Conservation (phyloP, 2,888 invertebrate species). For the Eristalinus sepulchralis region DNA sequence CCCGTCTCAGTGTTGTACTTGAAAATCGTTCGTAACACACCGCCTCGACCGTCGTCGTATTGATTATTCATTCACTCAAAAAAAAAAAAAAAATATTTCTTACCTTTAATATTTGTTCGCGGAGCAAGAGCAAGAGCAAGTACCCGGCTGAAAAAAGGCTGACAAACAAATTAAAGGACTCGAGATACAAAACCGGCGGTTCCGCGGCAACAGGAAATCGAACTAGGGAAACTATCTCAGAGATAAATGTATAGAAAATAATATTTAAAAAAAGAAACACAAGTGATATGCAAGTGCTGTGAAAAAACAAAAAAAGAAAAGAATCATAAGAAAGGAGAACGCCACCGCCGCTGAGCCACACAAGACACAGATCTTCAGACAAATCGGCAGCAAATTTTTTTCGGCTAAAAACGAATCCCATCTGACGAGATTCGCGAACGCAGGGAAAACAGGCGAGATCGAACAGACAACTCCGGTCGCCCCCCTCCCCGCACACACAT, state of each 20-base stretch:
- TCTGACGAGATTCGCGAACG: not conserved
- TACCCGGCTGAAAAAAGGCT: not conserved
- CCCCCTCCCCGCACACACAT: not conserved
- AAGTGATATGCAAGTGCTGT: constrained; percentile 74
- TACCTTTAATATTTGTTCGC: constrained; percentile 20
- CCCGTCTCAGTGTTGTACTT: constrained; percentile 51
- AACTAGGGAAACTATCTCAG: constrained; percentile 61
- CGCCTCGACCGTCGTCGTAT: constrained; percentile 18
- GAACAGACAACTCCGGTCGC: constrained; percentile 52
- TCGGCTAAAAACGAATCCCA: not conserved
- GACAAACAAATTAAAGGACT: constrained; percentile 16
- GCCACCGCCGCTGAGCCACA: constrained; percentile 42
- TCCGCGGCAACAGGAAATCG: constrained; percentile 63
- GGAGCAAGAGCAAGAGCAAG: constrained; percentile 12
- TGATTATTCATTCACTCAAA: constrained; percentile 61
- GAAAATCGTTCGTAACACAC: constrained; percentile 28
- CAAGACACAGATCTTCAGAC: not conserved
- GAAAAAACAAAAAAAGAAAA: constrained; percentile 60
- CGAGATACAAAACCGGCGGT: constrained; percentile 49
- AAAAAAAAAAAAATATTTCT: not conserved
- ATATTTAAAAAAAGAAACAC: constrained; percentile 28
- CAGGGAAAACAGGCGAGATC: not conserved
- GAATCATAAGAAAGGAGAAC: constrained; percentile 40
- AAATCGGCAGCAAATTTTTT: too few species aligned
- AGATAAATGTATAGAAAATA: constrained; percentile 30